Base-by-base conservation (phyloP, 2,113 vertebrate genomes). In the Amia ocellicauda region DNA sequence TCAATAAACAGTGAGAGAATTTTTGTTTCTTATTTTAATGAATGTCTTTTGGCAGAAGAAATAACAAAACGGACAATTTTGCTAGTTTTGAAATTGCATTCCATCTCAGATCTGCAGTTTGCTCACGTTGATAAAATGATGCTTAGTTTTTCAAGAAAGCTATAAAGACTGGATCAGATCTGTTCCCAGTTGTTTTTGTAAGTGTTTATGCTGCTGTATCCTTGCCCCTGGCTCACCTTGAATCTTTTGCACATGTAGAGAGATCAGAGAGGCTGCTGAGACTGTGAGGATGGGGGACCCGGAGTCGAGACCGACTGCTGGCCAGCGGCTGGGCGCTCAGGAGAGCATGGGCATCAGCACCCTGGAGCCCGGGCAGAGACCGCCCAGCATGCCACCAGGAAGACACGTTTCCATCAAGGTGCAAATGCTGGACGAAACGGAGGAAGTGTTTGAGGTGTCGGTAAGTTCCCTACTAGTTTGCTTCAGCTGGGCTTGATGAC, bases 291-390 rank as follows among this genome's bases (percentile, higher is more conserved):
- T 99, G 97, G 92, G 90, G 73, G 94, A 98, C 76, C 86, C 89
- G 28, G 93, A 95, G 75, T 91, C 90, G 70, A 89, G 76, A 51
- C 86, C 88, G 41, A 91, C 88, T 19, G 91, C 95, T 27, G 96
- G 92, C 56, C 94, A 91, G 55, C 90, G 97, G 24, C 84, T 99
- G 53, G 95, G 95, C 68, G 91, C 91, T 71, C 93, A 91, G 0
- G 94, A 96, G 73, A 94, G 93, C 58, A 88, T 93, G 77, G 97
- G 94, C 69, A 93, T 99, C 90, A 99, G 97, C 77, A 97, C 97
- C 4, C 81, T 99, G 87, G 97, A 96, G 80, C 93, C 93, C 1
- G 93, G 92, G 57, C 93, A 91, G 82, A 94, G 91, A 70, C 89
- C 85, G 0, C 93, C 93, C 1, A 60, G 80, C n/a, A 93, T 92